These are phyloP conservation scores for Burhinus oedicnemus DNA, from an alignment of 2,113 vertebrate genomes.

Conservation along the genomic window DNA sequence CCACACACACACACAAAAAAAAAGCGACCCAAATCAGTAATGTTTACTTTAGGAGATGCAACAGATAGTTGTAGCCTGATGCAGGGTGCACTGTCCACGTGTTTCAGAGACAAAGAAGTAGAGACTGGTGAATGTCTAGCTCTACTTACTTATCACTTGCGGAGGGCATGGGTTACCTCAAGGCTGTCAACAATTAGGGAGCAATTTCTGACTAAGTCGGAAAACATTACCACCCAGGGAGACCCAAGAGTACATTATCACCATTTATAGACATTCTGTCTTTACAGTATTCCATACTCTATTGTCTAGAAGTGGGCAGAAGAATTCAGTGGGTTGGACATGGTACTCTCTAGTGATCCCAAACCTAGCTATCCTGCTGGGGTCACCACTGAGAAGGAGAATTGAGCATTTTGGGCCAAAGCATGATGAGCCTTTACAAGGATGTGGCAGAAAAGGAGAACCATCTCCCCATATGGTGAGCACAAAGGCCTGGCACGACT, in stretches of 20 bases:
- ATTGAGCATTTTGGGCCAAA: constrained; percentile 35
- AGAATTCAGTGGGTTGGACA: constrained; percentile 27
- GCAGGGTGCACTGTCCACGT: not conserved
- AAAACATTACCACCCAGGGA: constrained; percentile 41
- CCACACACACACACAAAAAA: not conserved
- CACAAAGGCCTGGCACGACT: constrained; percentile 34
- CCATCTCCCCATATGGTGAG: not conserved
- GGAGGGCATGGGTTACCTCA: constrained; percentile 52
- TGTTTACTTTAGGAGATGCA: not conserved
- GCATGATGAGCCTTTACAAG: not conserved
- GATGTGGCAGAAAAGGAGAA: constrained; percentile 2
- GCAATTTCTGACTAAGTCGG: constrained; percentile 50
- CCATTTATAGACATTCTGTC: constrained; percentile 43
- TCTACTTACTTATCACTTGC: not conserved
- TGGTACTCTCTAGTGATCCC: not conserved
- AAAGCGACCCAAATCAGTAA: not conserved
- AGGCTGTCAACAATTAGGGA: constrained; percentile 50
- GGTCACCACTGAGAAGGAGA: constrained; percentile 45
- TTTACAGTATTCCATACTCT: constrained; percentile 4
- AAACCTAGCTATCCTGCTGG: constrained; percentile 42
- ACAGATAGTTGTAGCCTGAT: not conserved
- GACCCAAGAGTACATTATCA: not conserved
- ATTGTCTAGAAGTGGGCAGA: constrained; percentile 38
- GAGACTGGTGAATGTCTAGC: not conserved
- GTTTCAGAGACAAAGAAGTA: not conserved